These are phyloP conservation scores for Astreopora myriophthalma DNA, from an alignment of 64 coral and sea anemone genomes.

Conservation along the genomic window DNA sequence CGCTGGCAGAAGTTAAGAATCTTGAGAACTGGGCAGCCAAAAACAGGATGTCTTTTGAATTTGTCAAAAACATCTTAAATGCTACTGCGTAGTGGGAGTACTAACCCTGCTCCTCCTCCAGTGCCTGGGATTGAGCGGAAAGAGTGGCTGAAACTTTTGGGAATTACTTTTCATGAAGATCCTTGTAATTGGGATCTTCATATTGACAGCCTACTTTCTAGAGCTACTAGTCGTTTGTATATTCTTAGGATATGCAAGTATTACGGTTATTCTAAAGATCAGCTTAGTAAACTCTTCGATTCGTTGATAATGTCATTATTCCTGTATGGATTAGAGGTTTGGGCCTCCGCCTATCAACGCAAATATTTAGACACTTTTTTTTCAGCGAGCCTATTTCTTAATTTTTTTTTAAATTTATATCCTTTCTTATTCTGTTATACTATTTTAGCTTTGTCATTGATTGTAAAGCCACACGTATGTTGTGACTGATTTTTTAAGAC, in stretches of 20 bases:
- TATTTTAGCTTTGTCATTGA: not conserved
- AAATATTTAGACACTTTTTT: not conserved
- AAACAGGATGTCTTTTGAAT: not conserved
- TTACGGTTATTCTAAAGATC: not conserved
- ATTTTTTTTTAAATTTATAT: no score
- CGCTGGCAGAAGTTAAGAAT: slow-evolving; percentile 4
- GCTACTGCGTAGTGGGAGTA: not conserved
- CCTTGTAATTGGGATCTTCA: slow-evolving; percentile 4
- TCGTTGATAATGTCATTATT: slow-evolving; percentile 19
- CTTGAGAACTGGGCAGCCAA: slow-evolving; percentile 13
- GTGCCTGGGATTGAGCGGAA: not conserved
- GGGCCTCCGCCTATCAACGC: slow-evolving; percentile 8
- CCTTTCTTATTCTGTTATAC: not conserved
- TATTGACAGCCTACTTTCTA: not conserved
- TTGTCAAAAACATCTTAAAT: not conserved
- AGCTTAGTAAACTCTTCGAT: slow-evolving; percentile 16
- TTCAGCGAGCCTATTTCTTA: slow-evolving; percentile 6
- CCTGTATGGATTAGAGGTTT: slow-evolving; percentile 43
- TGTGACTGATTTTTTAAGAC: no score
- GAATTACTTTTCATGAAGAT: not conserved
- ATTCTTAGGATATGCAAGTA: slow-evolving; percentile 27
- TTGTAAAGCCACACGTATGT: no score
- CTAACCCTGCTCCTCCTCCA: not conserved
- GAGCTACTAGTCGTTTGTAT: slow-evolving; percentile 28
- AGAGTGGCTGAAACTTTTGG: not conserved